phyloP scores from a whole-genome alignment of 2,888 invertebrate species.

The Digitonthophagus gazella region DNA sequence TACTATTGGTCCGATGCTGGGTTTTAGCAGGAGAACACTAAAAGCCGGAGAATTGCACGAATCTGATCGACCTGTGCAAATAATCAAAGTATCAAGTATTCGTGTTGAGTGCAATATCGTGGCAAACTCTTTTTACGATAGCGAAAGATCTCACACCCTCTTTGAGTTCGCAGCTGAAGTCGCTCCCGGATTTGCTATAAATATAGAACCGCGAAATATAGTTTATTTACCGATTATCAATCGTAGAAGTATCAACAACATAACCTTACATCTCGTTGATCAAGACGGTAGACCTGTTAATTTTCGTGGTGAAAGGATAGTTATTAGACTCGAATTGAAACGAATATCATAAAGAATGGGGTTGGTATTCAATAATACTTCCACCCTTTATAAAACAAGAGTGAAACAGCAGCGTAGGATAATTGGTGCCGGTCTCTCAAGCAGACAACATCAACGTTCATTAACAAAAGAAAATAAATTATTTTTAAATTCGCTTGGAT shows the following conservation, averaged over 20 bases:
- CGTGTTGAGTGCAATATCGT: constrained; percentile 29
- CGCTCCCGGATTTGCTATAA: too few species aligned
- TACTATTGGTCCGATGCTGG: constrained; percentile 25
- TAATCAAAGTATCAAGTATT: constrained; percentile 31
- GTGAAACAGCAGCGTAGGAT: not conserved
- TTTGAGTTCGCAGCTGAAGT: too few species aligned
- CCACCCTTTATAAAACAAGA: too few species aligned
- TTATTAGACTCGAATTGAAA: constrained; percentile 33
- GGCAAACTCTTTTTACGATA: constrained; percentile 20
- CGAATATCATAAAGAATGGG: constrained; percentile 11
- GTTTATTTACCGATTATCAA: constrained; percentile 23
- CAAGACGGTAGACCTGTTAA: constrained; percentile 32
- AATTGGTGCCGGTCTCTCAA: not conserved
- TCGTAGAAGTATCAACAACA: constrained; percentile 21
- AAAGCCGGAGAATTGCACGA: constrained; percentile 24
- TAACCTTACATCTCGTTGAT: constrained; percentile 28
- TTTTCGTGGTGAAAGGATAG: too few species aligned
- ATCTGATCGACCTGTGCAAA: constrained; percentile 32
- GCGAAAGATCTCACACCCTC: constrained; percentile 30
- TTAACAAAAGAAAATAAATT: constrained; percentile 20
- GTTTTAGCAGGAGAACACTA: constrained; percentile 19
- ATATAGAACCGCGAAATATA: too few species aligned
- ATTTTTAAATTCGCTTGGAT: constrained; percentile 18
- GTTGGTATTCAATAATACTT: constrained; percentile 1
- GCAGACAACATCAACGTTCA: not conserved